phyloP scores from a whole-genome alignment of 2,113 vertebrate species.

The Lanius ludovicianus region DNA sequence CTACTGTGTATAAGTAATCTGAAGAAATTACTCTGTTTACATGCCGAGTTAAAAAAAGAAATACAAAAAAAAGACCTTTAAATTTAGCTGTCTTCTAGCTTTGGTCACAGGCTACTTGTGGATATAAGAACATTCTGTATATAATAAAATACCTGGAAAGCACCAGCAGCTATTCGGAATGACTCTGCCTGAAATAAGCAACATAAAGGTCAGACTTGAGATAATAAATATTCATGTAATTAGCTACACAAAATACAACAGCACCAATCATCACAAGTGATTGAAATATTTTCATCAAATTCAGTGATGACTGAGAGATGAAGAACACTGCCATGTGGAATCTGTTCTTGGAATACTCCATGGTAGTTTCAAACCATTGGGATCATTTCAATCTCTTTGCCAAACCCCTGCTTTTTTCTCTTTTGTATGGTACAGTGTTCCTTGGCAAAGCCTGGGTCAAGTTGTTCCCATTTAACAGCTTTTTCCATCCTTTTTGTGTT shows the following conservation, averaged over 20 bases:
- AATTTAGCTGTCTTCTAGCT: neutral
- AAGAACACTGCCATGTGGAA: neutral
- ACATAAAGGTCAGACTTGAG: conserved; percentile 3
- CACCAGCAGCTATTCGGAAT: neutral
- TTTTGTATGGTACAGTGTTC: neutral
- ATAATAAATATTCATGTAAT: conserved; percentile 65
- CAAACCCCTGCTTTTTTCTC: neutral
- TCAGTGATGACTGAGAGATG: neutral
- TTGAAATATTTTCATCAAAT: conserved; percentile 7
- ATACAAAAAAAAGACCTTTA: neutral
- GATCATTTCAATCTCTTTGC: neutral
- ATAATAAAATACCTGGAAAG: neutral
- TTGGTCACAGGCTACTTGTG: neutral
- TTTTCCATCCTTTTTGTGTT: neutral
- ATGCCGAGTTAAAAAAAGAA: neutral
- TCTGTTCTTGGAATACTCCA: neutral
- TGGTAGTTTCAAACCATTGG: neutral
- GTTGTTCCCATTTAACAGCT: neutral
- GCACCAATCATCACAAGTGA: conserved; percentile 33
- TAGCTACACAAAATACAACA: conserved; percentile 13
- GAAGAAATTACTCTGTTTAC: neutral
- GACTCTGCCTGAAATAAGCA: neutral
- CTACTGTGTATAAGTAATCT: neutral
- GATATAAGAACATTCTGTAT: neutral
- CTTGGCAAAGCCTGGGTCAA: neutral